Percentiles rank a stretch among this genome's conserved stretches.
Evolutionary conservation across 1,140 invertebrate genomes (phyloP).

Genomic region (Babylonia areolata): DNA sequence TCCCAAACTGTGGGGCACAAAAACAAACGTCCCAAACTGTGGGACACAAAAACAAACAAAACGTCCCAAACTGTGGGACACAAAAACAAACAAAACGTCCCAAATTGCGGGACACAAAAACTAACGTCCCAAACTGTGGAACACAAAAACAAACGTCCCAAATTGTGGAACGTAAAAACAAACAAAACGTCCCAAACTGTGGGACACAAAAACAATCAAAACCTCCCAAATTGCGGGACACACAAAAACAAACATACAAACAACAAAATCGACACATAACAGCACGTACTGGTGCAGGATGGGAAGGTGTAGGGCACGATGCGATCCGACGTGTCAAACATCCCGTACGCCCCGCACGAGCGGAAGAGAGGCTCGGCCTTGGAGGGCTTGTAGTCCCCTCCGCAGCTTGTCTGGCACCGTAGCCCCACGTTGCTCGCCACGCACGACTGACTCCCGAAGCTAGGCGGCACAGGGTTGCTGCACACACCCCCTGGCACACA

Average conservation of each 20-base stretch:
- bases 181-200: no score
- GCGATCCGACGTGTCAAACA: slow-evolving; percentile 2
- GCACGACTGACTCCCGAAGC: slow-evolving; percentile 24
- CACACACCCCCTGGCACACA: background rate
- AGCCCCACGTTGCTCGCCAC: background rate
- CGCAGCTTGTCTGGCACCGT: background rate
- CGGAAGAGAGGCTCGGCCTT: slow-evolving; percentile 11
- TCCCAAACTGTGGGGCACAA: no score
- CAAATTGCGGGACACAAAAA: no score
- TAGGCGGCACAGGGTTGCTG: background rate
- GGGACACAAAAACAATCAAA: background rate
- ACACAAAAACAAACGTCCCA: no score
- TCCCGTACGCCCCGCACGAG: background rate
- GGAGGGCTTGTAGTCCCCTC: background rate
- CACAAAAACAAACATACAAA: background rate
- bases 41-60: no score
- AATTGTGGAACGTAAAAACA: no score
- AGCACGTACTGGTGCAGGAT: slow-evolving; percentile 10
- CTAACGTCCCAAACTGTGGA: no score
- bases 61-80: no score
- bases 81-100: no score
- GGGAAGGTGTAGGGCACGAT: background rate
- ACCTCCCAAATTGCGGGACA: background rate
- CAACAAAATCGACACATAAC: background rate
- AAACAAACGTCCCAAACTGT: no score